A percentile compares a stretch with the other conserved stretches of the same genome.
These are phyloP conservation scores for Anarhynchus alexandrinus DNA, from an alignment of 2,113 vertebrate species.

Conservation along the genomic window DNA sequence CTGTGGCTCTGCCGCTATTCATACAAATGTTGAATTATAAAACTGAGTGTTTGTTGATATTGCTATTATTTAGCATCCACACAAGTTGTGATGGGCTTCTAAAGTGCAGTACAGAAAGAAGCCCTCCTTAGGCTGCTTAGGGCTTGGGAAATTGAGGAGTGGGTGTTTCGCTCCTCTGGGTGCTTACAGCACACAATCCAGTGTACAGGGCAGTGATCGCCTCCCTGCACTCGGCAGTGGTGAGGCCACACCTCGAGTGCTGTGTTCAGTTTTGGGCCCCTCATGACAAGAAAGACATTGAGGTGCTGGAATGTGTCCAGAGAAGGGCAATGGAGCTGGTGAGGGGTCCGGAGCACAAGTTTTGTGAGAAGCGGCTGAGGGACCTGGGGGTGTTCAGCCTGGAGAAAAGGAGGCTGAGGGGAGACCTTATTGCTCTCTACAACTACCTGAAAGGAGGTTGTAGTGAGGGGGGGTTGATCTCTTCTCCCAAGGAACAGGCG, in stretches of 20 bases:
- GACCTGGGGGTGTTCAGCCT: background rate
- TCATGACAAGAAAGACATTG: fast-evolving
- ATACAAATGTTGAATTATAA: background rate
- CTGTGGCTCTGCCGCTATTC: background rate
- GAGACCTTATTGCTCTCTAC: background rate
- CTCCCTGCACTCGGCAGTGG: too few species aligned
- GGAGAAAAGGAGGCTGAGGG: background rate
- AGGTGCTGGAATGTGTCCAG: background rate
- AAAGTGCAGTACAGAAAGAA: background rate
- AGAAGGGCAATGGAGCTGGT: background rate
- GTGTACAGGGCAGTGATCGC: background rate
- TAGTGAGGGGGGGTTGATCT: fast-evolving
- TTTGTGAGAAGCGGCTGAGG: background rate
- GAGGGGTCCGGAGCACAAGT: background rate
- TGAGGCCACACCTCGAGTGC: background rate
- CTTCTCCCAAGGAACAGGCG: background rate
- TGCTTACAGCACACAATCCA: background rate
- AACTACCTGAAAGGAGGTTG: background rate
- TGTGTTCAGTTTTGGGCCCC: fast-evolving
- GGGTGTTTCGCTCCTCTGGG: background rate
- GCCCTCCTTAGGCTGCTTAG: background rate
- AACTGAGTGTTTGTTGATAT: background rate
- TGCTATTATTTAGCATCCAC: background rate
- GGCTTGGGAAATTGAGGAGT: background rate
- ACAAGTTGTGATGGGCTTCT: background rate